phyloP scores from a whole-genome alignment of 2,888 invertebrate species.

The Adela reaumurella region DNA sequence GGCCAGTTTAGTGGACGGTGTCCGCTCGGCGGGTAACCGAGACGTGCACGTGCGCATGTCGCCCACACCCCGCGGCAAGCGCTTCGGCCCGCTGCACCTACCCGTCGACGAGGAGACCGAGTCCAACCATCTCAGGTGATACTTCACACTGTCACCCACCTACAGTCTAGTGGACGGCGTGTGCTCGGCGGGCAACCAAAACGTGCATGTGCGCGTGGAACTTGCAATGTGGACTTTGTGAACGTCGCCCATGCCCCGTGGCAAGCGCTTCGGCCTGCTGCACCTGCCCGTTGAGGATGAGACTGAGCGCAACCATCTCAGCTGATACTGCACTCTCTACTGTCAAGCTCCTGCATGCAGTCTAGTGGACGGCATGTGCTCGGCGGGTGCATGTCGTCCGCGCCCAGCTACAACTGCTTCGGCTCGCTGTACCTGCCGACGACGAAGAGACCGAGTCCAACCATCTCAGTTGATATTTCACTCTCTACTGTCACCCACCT shows the following conservation, averaged over 20 bases:
- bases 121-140: constrained; percentile 78
- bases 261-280: constrained; percentile 85
- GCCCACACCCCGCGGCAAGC: constrained; percentile 77
- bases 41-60: constrained; percentile 92
- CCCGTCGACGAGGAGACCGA: constrained; percentile 97
- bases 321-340: too few relatives aligned
- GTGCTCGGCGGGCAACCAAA: constrained; percentile 92
- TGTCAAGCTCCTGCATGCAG: constrained; percentile 97
- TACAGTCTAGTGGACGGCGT: constrained; percentile 94
- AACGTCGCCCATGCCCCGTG: constrained; percentile 76
- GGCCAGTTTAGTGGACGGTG: constrained; percentile 94
- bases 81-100: constrained; percentile 85
- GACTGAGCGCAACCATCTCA: constrained; percentile 87
- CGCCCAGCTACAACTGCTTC: constrained; percentile 82
- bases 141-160: too few relatives aligned
- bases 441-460: constrained; percentile 96
- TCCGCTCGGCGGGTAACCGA: constrained; percentile 93
- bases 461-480: constrained; percentile 78
- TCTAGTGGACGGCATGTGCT: constrained; percentile 91
- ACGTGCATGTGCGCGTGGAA: constrained; percentile 94
- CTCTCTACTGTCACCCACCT: too few relatives aligned
- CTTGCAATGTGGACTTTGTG: too few relatives aligned
- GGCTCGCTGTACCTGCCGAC: constrained; percentile 84
- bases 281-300: constrained; percentile 93
- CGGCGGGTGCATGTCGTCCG: constrained; percentile 85